phyloP scores from a whole-genome alignment of 2,113 vertebrate genomes.

The Festucalex cinctus region DNA sequence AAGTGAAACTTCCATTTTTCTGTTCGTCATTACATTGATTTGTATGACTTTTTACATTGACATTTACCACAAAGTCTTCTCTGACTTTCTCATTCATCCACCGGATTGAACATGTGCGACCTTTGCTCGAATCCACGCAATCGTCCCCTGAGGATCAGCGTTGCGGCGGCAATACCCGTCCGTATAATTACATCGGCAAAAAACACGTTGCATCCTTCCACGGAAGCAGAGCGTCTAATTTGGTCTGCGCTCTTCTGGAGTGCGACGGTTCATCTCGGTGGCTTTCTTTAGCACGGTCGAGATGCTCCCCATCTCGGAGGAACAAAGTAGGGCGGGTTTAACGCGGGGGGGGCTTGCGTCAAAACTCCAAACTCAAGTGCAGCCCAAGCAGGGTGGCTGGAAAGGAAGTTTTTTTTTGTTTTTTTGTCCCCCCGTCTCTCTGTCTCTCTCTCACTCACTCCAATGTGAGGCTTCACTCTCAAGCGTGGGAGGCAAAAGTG shows the following conservation, averaged over 20 bases:
- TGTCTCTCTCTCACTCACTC: neutral
- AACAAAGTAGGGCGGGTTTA: no score
- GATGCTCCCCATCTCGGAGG: no score
- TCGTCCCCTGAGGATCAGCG: neutral
- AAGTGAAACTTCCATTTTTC: neutral
- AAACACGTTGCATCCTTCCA: neutral
- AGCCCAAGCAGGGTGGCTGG: neutral
- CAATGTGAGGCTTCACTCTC: neutral
- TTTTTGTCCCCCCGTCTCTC: neutral
- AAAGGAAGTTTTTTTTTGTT: neutral
- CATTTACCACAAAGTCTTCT: neutral
- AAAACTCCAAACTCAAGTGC: neutral
- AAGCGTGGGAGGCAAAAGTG: conserved; percentile 28
- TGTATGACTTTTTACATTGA: neutral
- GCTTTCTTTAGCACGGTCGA: neutral
- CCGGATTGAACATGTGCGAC: neutral
- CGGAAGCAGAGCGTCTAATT: neutral
- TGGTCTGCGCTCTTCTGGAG: neutral
- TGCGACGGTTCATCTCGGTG: neutral
- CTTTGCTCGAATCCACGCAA: neutral
- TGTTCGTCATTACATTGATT: neutral
- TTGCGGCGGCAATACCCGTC: neutral
- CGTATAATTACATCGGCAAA: neutral
- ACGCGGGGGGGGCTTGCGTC: neutral
- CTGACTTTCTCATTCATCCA: neutral